A percentile compares a stretch with the other conserved stretches of the same genome.
phyloP scores from a whole-genome alignment of 1,140 invertebrate genomes.

The Caerostris darwini region DNA sequence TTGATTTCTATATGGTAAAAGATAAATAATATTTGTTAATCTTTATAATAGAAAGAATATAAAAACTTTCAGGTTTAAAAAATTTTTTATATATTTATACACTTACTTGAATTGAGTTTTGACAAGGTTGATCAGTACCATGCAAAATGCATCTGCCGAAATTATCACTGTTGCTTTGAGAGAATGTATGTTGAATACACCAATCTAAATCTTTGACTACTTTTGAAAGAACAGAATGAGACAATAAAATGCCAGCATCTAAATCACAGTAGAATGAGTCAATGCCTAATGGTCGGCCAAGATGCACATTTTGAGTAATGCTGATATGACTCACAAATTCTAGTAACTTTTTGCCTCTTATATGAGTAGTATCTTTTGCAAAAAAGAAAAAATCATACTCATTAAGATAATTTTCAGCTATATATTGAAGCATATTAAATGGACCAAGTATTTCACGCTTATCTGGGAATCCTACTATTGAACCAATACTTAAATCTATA shows the following conservation, averaged over 20 bases:
- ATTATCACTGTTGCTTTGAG: conserved; percentile 90
- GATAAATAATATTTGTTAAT: not conserved
- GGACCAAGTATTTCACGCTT: conserved; percentile 81
- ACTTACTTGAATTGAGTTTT: conserved; percentile 83
- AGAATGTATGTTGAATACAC: conserved; percentile 92
- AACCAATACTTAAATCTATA: conserved; percentile 81
- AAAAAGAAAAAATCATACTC: conserved; percentile 96
- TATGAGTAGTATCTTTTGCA: conserved; percentile 89
- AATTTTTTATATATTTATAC: not conserved
- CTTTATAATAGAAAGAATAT: no score
- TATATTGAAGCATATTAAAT: conserved; percentile 90
- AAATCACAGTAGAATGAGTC: conserved; percentile 77
- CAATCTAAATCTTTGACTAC: conserved; percentile 89
- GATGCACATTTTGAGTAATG: conserved; percentile 90
- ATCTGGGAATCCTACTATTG: conserved; percentile 81
- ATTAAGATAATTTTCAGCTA: conserved; percentile 91
- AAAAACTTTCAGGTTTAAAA: no score
- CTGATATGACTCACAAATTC: conserved; percentile 89
- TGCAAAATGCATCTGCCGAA: conserved; percentile 91
- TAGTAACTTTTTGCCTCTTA: conserved; percentile 88
- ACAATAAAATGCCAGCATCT: conserved; percentile 88
- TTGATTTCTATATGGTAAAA: no score
- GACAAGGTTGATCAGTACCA: conserved; percentile 86
- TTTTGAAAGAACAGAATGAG: conserved; percentile 88
- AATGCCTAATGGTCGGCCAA: conserved; percentile 84